These are phyloP conservation scores for Todiramphus saurophagus DNA, from an alignment of 2,113 vertebrate genomes.

Conservation along the genomic window DNA sequence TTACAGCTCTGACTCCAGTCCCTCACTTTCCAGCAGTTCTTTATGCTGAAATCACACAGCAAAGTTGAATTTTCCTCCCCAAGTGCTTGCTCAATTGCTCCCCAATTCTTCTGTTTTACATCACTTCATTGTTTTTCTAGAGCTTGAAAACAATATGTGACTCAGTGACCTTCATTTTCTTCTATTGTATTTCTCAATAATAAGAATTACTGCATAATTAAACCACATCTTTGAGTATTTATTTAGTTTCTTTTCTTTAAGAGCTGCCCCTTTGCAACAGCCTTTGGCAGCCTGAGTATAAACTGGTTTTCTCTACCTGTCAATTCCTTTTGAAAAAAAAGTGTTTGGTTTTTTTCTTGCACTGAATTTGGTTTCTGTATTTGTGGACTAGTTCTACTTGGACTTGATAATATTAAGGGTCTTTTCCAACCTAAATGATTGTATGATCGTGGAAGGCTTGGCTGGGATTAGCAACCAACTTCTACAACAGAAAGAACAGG, in stretches of 20 bases:
- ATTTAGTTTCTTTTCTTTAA: not conserved
- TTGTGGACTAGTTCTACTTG: not conserved
- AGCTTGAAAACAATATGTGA: not conserved
- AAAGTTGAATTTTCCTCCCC: not conserved
- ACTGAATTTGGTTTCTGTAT: not conserved
- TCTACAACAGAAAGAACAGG: not conserved
- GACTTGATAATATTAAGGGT: not conserved
- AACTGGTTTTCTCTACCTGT: not conserved
- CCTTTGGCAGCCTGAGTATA: not conserved
- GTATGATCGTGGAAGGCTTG: not conserved
- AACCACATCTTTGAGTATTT: not conserved
- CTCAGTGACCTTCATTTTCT: not conserved
- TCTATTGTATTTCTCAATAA: slow-evolving; percentile 19
- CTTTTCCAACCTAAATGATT: not conserved
- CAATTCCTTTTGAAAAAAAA: not conserved
- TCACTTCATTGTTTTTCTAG: not conserved
- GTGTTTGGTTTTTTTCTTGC: not conserved
- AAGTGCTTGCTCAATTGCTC: not conserved
- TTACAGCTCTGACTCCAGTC: not conserved
- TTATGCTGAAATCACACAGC: not conserved
- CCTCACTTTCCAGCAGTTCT: not conserved
- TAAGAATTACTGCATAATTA: not conserved
- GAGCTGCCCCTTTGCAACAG: not conserved
- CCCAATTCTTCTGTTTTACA: not conserved
- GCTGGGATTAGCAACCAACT: not conserved